Conservation (phyloP, 2,113 vertebrate genomes). For the Oryzias curvinotus region DNA sequence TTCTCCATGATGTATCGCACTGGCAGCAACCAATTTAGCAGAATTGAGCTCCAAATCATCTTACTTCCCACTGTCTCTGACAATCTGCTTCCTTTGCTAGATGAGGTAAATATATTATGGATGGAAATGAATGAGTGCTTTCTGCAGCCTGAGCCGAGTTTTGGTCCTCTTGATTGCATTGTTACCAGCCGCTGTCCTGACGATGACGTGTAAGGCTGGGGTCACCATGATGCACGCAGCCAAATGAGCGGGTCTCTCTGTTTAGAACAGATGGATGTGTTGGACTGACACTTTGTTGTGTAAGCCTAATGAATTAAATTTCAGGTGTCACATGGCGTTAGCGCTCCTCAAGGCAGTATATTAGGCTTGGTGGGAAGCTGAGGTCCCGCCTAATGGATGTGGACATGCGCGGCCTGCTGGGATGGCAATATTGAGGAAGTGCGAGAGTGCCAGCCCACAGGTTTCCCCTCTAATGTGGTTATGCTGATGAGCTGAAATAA, state of each 20-base stretch:
- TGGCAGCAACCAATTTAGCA: constrained; percentile 80
- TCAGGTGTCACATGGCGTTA: constrained; percentile 51
- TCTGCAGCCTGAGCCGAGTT: constrained; percentile 38
- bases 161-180: constrained; percentile 46
- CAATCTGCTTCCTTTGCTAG: constrained; percentile 71
- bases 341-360: constrained; percentile 55
- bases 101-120: constrained; percentile 76
- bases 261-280: constrained; percentile 57
- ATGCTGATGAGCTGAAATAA: constrained; percentile 75
- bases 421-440: constrained; percentile 67
- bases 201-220: constrained; percentile 2
- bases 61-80: constrained; percentile 72
- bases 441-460: constrained; percentile 72
- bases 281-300: constrained; percentile 51
- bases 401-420: constrained; percentile 68
- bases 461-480: constrained; percentile 72
- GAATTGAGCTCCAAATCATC: constrained; percentile 79
- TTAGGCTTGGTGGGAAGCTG: constrained; percentile 61
- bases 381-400: constrained; percentile 68
- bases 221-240: constrained; percentile 16
- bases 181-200: constrained; percentile 20
- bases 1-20: constrained; percentile 78
- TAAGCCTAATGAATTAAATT: constrained; percentile 69
- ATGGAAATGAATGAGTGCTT: constrained; percentile 71
- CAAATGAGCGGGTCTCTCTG: constrained; percentile 31